Base-by-base conservation (phyloP, 92 coral and sea anemone species). In the Actinernus sp. region DNA sequence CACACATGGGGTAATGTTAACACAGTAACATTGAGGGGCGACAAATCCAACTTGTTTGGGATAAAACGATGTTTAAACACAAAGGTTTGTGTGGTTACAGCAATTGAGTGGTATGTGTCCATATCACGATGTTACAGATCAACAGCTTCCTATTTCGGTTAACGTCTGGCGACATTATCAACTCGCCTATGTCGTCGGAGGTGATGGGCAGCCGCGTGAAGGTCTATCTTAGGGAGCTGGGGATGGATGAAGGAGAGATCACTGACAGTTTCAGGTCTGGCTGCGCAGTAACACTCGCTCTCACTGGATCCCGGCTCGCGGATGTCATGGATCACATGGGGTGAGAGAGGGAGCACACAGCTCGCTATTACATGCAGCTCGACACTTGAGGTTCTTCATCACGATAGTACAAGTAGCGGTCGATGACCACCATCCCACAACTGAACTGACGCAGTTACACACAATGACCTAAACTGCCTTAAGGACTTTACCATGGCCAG, bases 331-430 rank as follows among this genome's bases (percentile, higher is more conserved):
- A n/a, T n/a, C n/a, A n/a, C n/a, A n/a, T n/a, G n/a, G n/a, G n/a
- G n/a, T 66, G 61, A 58, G 72, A 65, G 54, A 46, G 61, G 29
- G 31, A 41, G 20, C 72, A 65, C 20, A 65, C 72, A 28, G 72
- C 44, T 30, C 28, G 31, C 28, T 65, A 49, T 65, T 31, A 65
- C 40, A 65, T 65, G 72, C 72, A 65, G 44, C 55, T 63, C 18
- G 71, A n/a, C n/a, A n/a, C n/a, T 26, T 38, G 37, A 58, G 53
- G 38, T 63, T 57, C 54, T 65, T n/a, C 38, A 49, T 32, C 72
- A 48, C 40, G 72, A 64, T 33, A 64, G 45, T 22, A 16, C 72
- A n/a, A 43, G 39, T 47, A 24, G 61, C 72, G 3, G 61, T 64
- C 30, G 72, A 64, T 27, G 58, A 64, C 41, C 72, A 29, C 55